Evolutionary conservation across 2,888 invertebrate species (phyloP), one percentile per base, ranked within the genome.

Genomic region (Drosophila falleni): DNA sequence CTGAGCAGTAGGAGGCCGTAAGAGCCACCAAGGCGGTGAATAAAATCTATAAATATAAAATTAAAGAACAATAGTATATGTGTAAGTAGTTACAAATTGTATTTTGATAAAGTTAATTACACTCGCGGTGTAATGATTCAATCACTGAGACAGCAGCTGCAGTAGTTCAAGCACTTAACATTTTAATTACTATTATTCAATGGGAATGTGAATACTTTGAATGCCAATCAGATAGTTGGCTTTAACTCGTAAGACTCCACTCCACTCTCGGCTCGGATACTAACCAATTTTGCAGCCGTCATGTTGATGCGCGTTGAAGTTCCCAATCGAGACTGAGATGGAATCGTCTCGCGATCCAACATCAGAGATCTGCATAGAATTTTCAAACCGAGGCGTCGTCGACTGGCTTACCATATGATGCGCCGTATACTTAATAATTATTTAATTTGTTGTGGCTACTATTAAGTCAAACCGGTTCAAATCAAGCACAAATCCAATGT

Each of bases 201-300:
- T 59, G n/a, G 11, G 37, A 65, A 51, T 71, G 46, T 47, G 56
- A 47, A 63, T 53, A 62, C 58, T 55, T 58, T 58, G 66, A 70
- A 81, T 82, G 66, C 62, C 80, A 74, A 37, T 60, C 46, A 58
- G 79, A 73, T 66, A 50, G 62, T 26, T 55, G 26, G 19, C 35
- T 53, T 23, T 37, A 13, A 31, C 19, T 50, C 49, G 53, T 60
- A 51, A 31, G 5, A 41, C 50, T 53, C 41, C 53, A 41, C 50
- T 53, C 41, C 53, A 54, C 53, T 66, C 42, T 42, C 47, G 59
- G 26, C 5, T 26, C 50, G 49, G 41, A 26, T 63, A 81, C 91
- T 90, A 66, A 91, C 91, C 84, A 91, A 80, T 79, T 91, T 89
- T 35, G 81, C 78, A 60, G 91, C 87, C 59, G 82, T 71, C 91